Base-by-base conservation (phyloP, 2,888 invertebrate genomes). In the Athalia rosae region DNA sequence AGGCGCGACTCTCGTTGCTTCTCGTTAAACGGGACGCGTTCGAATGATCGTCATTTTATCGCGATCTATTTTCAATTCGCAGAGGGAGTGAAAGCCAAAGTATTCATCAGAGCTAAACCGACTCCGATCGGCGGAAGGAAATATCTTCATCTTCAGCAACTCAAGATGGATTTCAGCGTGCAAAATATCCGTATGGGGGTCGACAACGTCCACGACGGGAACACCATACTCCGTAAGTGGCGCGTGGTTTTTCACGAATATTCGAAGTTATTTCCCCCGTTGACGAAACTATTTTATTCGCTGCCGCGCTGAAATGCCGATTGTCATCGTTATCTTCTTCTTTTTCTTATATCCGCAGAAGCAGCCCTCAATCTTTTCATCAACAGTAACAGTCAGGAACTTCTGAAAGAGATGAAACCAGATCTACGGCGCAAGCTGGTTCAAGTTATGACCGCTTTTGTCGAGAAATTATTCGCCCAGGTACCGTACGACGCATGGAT, bases 371-470 rank as follows among this genome's bases (percentile, higher is more conserved):
- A 96, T 90, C 91, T 96, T 66, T 96, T 96, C 90, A 96, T 96
- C 89, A 96, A 96, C 89, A 94, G 95, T 1, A 96, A 96, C 89
- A 94, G 95, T 0, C 96, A 96, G 85, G 96, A 96, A 81, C 90
- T 96, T 11, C 90, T 96, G 64, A 95, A 95, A 86, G 96, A 96
- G 90, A 96, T 96, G 96, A 96, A 96, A 86, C 96, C 96, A 0
- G 94, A 95, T 84, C 91, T 96, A 77, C 94, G 95, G 85, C 92
- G 92, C 80, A 96, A 96, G 88, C 91, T 96, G 47, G 92, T 95
- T 6, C 92, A 93, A 81, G 94, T 95, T 81, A 95, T 96, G 93
- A 92, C 93, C 45, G 92, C 92, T 74, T 96, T 96, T 88, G 92
- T 96, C 73, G 94, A 95, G 84, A 93, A 93, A 82, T 91, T 96